These are phyloP conservation scores for Leptopilina boulardi DNA, from an alignment of 1,140 invertebrate genomes.

Conservation along the genomic window DNA sequence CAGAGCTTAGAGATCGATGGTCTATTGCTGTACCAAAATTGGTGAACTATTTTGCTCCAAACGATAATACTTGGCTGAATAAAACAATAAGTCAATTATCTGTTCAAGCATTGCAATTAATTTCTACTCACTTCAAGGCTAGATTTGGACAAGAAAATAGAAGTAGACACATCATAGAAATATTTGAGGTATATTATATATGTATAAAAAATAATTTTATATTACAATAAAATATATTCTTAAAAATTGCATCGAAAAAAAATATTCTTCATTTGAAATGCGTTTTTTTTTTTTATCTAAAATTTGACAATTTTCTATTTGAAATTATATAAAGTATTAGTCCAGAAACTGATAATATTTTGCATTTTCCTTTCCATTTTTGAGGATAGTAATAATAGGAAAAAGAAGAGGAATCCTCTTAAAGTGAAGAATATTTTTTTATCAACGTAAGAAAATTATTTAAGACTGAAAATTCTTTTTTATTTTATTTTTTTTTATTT, in stretches of 20 bases:
- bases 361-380: too few relatives aligned
- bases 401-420: too few relatives aligned
- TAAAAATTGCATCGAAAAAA: too few relatives aligned
- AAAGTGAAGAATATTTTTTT: too few relatives aligned
- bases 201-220: background rate
- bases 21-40: background rate
- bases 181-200: background rate
- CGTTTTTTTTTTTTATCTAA: too few relatives aligned
- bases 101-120: background rate
- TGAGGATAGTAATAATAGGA: too few relatives aligned
- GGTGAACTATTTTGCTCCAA: background rate
- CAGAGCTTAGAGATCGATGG: constrained; percentile 5
- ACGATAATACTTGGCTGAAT: background rate
- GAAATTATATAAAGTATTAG: too few relatives aligned
- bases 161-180: background rate
- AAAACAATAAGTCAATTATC: background rate
- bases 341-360: too few relatives aligned
- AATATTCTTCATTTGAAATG: too few relatives aligned
- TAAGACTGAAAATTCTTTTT: background rate
- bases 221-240: too few relatives aligned
- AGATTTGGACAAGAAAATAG: constrained; percentile 22
- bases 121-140: background rate
- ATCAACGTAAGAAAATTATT: too few relatives aligned
- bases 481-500: background rate
- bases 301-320: too few relatives aligned